Conservation (phyloP, 1,140 invertebrate species). For the Contarinia nasturtii region DNA sequence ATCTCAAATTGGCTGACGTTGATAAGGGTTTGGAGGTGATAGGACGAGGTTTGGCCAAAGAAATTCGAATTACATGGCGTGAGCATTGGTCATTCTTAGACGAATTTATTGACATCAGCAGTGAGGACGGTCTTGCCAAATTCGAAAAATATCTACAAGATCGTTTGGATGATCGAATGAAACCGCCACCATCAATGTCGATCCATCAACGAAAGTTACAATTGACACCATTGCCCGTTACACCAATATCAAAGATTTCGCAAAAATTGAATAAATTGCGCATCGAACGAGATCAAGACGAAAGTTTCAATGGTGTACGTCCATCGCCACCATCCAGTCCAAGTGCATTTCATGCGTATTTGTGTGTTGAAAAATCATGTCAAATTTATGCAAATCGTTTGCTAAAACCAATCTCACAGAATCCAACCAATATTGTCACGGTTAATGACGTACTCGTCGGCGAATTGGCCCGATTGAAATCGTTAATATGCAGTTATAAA, state of each 20-base stretch:
- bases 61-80: slow-evolving; percentile 61
- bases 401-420: slow-evolving; percentile 25
- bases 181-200: neutral
- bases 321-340: neutral
- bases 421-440: slow-evolving; percentile 18
- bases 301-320: neutral
- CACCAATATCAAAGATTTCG: slow-evolving; percentile 6
- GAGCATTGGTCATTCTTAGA: slow-evolving; percentile 83
- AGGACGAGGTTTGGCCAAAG: slow-evolving; percentile 54
- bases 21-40: slow-evolving; percentile 70
- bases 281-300: neutral
- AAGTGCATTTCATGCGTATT: slow-evolving; percentile 24
- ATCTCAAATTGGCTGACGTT: slow-evolving; percentile 47
- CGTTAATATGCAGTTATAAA: slow-evolving; percentile 43
- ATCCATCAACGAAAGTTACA: neutral
- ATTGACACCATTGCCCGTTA: neutral
- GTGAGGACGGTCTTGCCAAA: slow-evolving; percentile 42
- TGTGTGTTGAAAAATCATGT: slow-evolving; percentile 42
- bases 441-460: slow-evolving; percentile 28
- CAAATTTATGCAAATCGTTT: slow-evolving; percentile 45
- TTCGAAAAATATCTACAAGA: slow-evolving; percentile 55
- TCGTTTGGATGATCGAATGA: slow-evolving; percentile 11
- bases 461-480: slow-evolving; percentile 41
- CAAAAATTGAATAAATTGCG: neutral
- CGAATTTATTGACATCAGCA: slow-evolving; percentile 53